phyloP scores from a whole-genome alignment of 2,797 vertebrate genomes.

The Arrhamphus sclerolepis region DNA sequence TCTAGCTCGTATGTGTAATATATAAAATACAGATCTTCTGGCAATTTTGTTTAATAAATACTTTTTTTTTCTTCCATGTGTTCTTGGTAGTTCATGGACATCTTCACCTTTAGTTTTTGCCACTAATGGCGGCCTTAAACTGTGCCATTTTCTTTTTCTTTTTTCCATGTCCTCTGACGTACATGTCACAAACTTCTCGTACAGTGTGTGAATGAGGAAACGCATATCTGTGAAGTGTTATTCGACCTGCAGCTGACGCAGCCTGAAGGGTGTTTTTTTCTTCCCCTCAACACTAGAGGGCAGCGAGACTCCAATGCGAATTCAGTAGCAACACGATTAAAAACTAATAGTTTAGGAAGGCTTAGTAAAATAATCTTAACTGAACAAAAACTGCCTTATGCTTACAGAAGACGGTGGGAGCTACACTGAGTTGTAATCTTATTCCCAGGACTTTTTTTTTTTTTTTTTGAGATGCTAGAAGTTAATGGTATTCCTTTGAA shows the following conservation, averaged over 20 bases:
- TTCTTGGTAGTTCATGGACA: slow-evolving; percentile 59
- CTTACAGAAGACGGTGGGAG: slow-evolving; percentile 13
- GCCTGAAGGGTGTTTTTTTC: slow-evolving; percentile 1
- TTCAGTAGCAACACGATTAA: slow-evolving; percentile 3
- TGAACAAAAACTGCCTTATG: slow-evolving; percentile 55
- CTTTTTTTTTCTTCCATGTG: slow-evolving; percentile 48
- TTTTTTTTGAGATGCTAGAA: slow-evolving; percentile 9
- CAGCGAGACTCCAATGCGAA: slow-evolving; percentile 13
- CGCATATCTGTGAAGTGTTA: slow-evolving; percentile 9
- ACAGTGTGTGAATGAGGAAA: slow-evolving; percentile 29
- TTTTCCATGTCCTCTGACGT: slow-evolving; percentile 12
- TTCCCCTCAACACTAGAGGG: slow-evolving; percentile 15
- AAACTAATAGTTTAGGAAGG: slow-evolving; percentile 8
- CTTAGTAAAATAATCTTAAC: slow-evolving; percentile 15
- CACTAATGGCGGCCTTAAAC: slow-evolving; percentile 47
- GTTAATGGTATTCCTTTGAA: not conserved
- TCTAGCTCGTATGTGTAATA: slow-evolving; percentile 37
- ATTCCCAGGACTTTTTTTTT: slow-evolving; percentile 12
- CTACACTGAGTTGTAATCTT: slow-evolving; percentile 9
- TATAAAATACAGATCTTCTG: slow-evolving; percentile 63
- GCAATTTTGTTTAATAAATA: slow-evolving; percentile 67
- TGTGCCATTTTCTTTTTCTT: slow-evolving; percentile 36
- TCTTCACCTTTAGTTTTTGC: slow-evolving; percentile 59
- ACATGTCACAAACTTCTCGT: slow-evolving; percentile 25
- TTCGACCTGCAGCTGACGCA: slow-evolving; percentile 14